These are phyloP conservation scores for Oreotragus oreotragus DNA, from an alignment of 2,113 vertebrate genomes.

Conservation along the genomic window DNA sequence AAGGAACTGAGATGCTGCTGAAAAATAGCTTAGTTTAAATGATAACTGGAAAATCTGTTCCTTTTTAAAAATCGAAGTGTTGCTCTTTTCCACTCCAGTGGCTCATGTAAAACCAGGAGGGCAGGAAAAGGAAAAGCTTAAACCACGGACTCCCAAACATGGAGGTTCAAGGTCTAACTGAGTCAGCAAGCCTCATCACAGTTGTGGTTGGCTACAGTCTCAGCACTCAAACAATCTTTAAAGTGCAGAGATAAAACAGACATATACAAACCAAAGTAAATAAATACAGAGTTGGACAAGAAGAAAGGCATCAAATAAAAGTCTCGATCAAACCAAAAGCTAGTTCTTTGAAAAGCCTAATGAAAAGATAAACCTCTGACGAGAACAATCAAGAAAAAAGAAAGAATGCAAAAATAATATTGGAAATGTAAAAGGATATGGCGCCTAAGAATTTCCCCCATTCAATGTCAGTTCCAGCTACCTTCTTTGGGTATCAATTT, in stretches of 20 bases:
- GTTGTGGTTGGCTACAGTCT: constrained; percentile 44
- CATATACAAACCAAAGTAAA: constrained; percentile 55
- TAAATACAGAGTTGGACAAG: constrained; percentile 25
- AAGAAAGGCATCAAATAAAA: constrained; percentile 53
- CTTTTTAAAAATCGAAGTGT: background rate
- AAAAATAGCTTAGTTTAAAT: constrained; percentile 19
- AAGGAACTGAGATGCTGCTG: background rate
- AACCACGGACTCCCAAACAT: background rate
- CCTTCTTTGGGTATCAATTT: background rate
- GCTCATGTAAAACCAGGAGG: background rate
- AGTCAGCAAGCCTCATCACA: constrained; percentile 5
- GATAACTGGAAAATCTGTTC: background rate
- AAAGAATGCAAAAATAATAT: background rate
- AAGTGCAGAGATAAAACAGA: constrained; percentile 54
- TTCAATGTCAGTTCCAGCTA: background rate
- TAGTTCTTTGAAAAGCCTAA: constrained; percentile 45
- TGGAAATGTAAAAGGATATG: background rate
- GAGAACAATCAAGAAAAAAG: constrained; percentile 28
- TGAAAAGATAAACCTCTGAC: constrained; percentile 57
- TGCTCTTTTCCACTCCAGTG: background rate
- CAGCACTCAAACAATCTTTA: constrained; percentile 16
- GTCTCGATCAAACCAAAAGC: constrained; percentile 37
- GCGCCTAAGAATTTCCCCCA: background rate
- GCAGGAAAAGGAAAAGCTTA: background rate
- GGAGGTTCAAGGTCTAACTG: constrained; percentile 41